Percentiles rank a stretch among this genome's conserved stretches.
phyloP scores from a whole-genome alignment of 1,140 invertebrate genomes.

The Macrobrachium nipponense region DNA sequence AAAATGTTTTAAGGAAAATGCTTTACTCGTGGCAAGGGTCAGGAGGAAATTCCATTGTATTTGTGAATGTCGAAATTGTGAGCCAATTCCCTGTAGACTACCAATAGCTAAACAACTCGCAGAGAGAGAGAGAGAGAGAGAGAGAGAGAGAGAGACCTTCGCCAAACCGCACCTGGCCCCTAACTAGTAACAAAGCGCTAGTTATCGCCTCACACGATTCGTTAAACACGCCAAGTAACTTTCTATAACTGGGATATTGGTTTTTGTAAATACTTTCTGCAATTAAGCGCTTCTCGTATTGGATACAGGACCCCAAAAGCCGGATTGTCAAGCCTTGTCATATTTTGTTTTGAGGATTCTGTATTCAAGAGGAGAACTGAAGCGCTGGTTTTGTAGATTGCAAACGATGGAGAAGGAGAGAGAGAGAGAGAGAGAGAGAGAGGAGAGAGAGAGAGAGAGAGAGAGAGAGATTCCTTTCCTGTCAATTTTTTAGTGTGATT shows the following conservation, averaged over 20 bases:
- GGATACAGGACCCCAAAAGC: not conserved
- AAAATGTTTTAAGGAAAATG: too few relatives aligned
- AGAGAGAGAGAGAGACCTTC: not conserved
- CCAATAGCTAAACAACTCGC: too few relatives aligned
- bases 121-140: not conserved
- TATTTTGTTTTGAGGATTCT: not conserved
- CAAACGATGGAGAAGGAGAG: not conserved
- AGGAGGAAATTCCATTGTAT: too few relatives aligned
- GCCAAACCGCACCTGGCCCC: not conserved
- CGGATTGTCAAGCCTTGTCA: not conserved
- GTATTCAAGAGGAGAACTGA: not conserved
- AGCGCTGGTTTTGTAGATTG: not conserved
- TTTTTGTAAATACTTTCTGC: conserved; percentile 55
- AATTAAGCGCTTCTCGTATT: conserved; percentile 32
- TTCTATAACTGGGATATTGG: conserved; percentile 34
- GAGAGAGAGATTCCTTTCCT: too few relatives aligned
- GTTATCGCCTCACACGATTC: conserved; percentile 51
- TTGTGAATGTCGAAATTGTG: too few relatives aligned
- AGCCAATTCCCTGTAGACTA: too few relatives aligned
- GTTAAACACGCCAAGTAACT: conserved; percentile 30
- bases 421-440: conserved; percentile 25
- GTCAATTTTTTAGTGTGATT: too few relatives aligned
- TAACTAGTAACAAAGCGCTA: not conserved
- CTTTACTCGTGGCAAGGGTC: too few relatives aligned
- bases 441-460: not conserved